phyloP scores from a whole-genome alignment of 1,140 invertebrate species.

The Pseudoatta argentina region DNA sequence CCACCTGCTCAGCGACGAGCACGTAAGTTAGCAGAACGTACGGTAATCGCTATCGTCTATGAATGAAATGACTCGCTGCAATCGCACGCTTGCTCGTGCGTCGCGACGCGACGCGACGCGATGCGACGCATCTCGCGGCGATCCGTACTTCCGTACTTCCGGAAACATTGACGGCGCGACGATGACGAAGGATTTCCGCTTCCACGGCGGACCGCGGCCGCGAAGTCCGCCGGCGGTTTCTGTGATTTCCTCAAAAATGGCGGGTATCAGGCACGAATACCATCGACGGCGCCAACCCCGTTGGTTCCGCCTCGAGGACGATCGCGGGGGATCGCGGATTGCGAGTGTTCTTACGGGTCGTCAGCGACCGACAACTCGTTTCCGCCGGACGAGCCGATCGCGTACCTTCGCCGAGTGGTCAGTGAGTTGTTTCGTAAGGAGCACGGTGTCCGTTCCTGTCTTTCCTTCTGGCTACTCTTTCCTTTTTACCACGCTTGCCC shows the following conservation, averaged over 20 bases:
- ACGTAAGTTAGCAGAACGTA: slow-evolving; percentile 82
- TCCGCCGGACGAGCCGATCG: slow-evolving; percentile 44
- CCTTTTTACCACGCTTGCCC: slow-evolving; percentile 8
- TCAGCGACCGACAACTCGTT: slow-evolving; percentile 39
- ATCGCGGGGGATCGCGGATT: slow-evolving; percentile 17
- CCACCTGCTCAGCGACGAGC: slow-evolving; percentile 84
- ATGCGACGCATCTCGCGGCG: slow-evolving; percentile 7
- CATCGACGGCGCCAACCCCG: slow-evolving; percentile 7
- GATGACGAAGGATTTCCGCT: not conserved
- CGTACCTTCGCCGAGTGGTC: slow-evolving; percentile 22
- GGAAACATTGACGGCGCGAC: slow-evolving; percentile 7
- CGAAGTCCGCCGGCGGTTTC: slow-evolving; percentile 50
- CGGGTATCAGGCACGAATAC: slow-evolving; percentile 63
- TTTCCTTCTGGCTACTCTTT: not conserved
- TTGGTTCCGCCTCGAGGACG: slow-evolving; percentile 9
- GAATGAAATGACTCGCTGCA: slow-evolving; percentile 2
- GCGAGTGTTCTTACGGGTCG: slow-evolving; percentile 7
- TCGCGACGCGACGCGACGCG: slow-evolving; percentile 4
- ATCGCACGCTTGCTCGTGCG: slow-evolving; percentile 20
- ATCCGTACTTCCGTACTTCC: not conserved
- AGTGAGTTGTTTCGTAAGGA: slow-evolving; percentile 48
- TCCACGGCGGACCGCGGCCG: not conserved
- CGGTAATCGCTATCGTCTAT: slow-evolving; percentile 24
- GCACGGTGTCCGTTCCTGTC: slow-evolving; percentile 21
- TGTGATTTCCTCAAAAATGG: slow-evolving; percentile 75